These are phyloP conservation scores for Eretmocerus hayati DNA, from an alignment of 2,888 invertebrate genomes.

Conservation along the genomic window DNA sequence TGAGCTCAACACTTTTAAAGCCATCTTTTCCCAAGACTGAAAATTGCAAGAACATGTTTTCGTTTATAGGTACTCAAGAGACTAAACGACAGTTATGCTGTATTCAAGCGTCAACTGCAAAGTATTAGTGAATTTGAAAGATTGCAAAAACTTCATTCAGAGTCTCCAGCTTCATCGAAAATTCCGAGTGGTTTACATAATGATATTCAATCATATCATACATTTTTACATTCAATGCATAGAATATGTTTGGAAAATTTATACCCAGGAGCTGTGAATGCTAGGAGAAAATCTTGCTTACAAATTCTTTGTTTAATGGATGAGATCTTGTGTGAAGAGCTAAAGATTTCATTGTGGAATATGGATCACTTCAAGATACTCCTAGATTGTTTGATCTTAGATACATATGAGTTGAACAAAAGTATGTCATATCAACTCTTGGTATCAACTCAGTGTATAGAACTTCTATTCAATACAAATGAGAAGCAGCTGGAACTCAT, in stretches of 20 bases:
- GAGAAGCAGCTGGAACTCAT: conserved; percentile 34
- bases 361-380: conserved; percentile 10
- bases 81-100: conserved; percentile 48
- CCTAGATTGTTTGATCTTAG: conserved; percentile 52
- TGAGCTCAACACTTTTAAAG: conserved; percentile 28
- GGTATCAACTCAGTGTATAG: conserved; percentile 31
- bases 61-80: too few relatives aligned
- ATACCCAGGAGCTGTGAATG: conserved; percentile 58
- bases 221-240: conserved; percentile 39
- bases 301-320: conserved; percentile 48
- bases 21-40: too few relatives aligned
- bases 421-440: conserved; percentile 57
- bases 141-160: conserved; percentile 14
- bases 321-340: conserved; percentile 29
- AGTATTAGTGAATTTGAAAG: conserved; percentile 28
- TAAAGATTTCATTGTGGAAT: conserved; percentile 24
- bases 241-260: conserved; percentile 52
- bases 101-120: conserved; percentile 27
- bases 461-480: conserved; percentile 22
- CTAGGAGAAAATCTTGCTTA: conserved; percentile 54
- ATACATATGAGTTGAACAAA: conserved; percentile 75
- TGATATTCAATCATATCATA: conserved; percentile 5
- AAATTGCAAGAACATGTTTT: too few relatives aligned
- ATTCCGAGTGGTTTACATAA: not conserved
- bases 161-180: not conserved